Conservation (phyloP, 2,888 invertebrate genomes). For the Cerceris ruficornis region DNA sequence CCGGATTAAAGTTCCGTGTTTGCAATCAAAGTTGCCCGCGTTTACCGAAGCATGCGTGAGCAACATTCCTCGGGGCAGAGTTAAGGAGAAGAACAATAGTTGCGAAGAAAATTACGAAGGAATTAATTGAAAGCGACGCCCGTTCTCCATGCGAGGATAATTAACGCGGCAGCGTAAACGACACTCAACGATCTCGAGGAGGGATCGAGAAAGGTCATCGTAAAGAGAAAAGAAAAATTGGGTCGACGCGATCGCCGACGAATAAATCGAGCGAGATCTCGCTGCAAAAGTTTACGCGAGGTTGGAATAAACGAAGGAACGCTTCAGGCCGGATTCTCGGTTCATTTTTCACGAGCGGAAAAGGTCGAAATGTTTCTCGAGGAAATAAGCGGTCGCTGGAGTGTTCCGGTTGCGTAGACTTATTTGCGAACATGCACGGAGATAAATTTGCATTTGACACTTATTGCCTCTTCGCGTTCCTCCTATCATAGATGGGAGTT, state of each 20-base stretch:
- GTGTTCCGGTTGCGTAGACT: constrained; percentile 31
- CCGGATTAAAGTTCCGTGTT: constrained; percentile 26
- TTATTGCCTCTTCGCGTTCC: constrained; percentile 21
- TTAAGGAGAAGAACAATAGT: background rate
- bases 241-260: too few relatives aligned
- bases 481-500: constrained; percentile 7
- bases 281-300: background rate
- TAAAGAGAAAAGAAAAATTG: too few relatives aligned
- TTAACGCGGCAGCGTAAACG: too few relatives aligned
- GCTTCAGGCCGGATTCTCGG: background rate
- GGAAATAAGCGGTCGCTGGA: constrained; percentile 6
- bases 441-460: constrained; percentile 46
- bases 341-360: background rate
- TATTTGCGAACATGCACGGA: constrained; percentile 31
- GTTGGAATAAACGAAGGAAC: background rate
- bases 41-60: constrained; percentile 9
- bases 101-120: constrained; percentile 5
- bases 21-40: constrained; percentile 25
- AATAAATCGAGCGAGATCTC: too few relatives aligned
- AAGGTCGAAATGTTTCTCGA: constrained; percentile 6
- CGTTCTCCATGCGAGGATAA: too few relatives aligned
- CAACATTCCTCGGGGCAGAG: background rate
- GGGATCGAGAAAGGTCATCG: too few relatives aligned
- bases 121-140: background rate
- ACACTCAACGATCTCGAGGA: too few relatives aligned